A percentile compares a stretch with the other conserved stretches of the same genome.
These are phyloP conservation scores for Dicentrarchus labrax DNA, from an alignment of 2,113 vertebrate genomes.

Conservation along the genomic window DNA sequence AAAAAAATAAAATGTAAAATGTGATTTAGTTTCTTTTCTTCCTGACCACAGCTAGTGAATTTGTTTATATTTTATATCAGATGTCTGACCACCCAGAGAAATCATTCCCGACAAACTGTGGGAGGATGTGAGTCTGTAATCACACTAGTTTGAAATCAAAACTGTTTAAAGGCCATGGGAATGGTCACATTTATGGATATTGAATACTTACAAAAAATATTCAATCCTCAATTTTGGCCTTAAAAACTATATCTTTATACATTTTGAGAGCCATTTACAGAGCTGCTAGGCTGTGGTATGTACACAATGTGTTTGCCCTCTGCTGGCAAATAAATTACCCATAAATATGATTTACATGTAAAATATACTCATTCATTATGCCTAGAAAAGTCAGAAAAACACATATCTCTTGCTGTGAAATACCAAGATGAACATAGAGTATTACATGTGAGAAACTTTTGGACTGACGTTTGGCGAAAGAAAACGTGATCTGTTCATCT, in stretches of 20 bases:
- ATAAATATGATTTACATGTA: neutral
- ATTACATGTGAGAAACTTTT: neutral
- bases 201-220: neutral
- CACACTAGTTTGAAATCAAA: neutral
- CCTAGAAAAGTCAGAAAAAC: neutral
- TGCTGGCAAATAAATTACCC: neutral
- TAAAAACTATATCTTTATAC: neutral
- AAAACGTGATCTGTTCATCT: neutral
- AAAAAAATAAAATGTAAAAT: neutral
- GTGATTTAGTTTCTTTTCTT: conserved; percentile 6
- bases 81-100: conserved; percentile 6
- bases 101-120: neutral
- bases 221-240: neutral
- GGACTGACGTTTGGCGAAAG: neutral
- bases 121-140: neutral
- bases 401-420: neutral
- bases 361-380: neutral
- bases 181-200: neutral
- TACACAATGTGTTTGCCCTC: neutral
- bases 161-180: neutral
- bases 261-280: neutral
- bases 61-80: conserved; percentile 1
- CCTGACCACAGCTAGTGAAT: conserved; percentile 6
- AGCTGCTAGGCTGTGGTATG: neutral
- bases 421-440: neutral